A percentile compares a stretch with the other conserved stretches of the same genome.
Evolutionary conservation across 2,888 invertebrate species (phyloP).

Genomic region (Priocnemis perturbator): DNA sequence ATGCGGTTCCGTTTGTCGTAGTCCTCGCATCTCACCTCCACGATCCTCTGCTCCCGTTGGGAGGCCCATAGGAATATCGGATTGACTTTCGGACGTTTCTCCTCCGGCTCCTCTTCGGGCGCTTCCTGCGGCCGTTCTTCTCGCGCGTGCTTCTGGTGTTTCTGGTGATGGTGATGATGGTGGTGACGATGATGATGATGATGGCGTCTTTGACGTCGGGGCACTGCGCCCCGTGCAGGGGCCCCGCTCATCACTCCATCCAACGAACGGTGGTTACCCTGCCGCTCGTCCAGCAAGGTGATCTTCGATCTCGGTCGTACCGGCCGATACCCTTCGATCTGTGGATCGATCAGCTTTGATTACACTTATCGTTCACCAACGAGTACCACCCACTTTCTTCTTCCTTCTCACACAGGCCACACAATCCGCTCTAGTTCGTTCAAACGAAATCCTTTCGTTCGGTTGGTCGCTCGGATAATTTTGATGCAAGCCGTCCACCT

Average conservation of each 20-base stretch:
- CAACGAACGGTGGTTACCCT: slow-evolving; percentile 62
- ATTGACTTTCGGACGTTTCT: slow-evolving; percentile 81
- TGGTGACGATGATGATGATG: slow-evolving; percentile 64
- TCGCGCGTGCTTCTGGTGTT: slow-evolving; percentile 51
- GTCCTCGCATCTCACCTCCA: slow-evolving; percentile 91
- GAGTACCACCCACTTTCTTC: not conserved
- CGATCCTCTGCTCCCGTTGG: slow-evolving; percentile 87
- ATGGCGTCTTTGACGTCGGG: slow-evolving; percentile 72
- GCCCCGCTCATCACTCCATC: slow-evolving; percentile 75
- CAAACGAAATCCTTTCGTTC: too few relatives aligned
- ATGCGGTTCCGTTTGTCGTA: slow-evolving; percentile 91
- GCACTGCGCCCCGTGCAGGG: slow-evolving; percentile 73
- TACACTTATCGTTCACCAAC: not conserved
- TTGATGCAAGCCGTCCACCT: too few relatives aligned
- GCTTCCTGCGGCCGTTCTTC: slow-evolving; percentile 38
- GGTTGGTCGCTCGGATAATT: too few relatives aligned
- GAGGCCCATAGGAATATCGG: slow-evolving; percentile 92
- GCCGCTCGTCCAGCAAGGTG: slow-evolving; percentile 50
- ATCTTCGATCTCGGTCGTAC: slow-evolving; percentile 1
- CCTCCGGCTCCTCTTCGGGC: slow-evolving; percentile 70
- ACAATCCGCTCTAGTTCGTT: not conserved
- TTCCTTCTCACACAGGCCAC: not conserved
- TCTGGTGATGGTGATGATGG: slow-evolving; percentile 59
- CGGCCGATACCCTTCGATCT: slow-evolving; percentile 17
- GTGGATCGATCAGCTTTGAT: slow-evolving; percentile 1